Percentiles rank a stretch among this genome's conserved stretches.
phyloP scores from a whole-genome alignment of 1,140 invertebrate genomes.

The Caerostris extrusa region DNA sequence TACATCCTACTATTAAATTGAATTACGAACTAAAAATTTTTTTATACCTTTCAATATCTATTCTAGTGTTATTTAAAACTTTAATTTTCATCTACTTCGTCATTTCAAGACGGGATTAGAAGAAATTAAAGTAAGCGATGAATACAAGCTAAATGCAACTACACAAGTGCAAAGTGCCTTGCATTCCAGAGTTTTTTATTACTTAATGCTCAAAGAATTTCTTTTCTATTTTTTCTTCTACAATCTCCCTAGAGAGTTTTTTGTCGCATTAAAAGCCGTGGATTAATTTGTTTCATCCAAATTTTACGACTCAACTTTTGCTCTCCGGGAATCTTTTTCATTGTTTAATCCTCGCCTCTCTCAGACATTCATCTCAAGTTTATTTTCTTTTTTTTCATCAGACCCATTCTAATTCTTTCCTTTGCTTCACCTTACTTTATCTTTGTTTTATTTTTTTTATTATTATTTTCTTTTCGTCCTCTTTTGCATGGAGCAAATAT shows the following conservation, averaged over 20 bases:
- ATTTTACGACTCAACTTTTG: conserved; percentile 56
- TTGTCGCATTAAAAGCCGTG: conserved; percentile 44
- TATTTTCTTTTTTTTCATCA: not conserved
- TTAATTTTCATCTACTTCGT: not conserved
- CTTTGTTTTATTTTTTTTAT: not conserved
- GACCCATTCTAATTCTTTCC: too few relatives aligned
- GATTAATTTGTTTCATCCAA: conserved; percentile 69
- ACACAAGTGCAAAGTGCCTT: not conserved
- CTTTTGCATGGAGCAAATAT: too few relatives aligned
- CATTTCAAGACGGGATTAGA: not conserved
- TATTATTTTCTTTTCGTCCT: too few relatives aligned
- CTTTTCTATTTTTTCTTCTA: not conserved
- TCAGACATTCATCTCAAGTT: not conserved
- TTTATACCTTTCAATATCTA: not conserved
- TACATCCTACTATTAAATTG: too few relatives aligned
- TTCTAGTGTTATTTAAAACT: not conserved
- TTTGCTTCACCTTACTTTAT: too few relatives aligned
- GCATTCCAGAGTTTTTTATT: conserved; percentile 27
- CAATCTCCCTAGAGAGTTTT: not conserved
- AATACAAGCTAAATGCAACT: not conserved
- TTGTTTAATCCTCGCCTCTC: conserved; percentile 25
- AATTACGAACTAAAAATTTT: too few relatives aligned
- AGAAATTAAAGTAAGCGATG: not conserved
- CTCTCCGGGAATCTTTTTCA: conserved; percentile 18
- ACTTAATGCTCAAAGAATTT: conserved; percentile 2